Evolutionary conservation across 2,888 invertebrate genomes (phyloP).

Genomic region (Polia nebulosa): DNA sequence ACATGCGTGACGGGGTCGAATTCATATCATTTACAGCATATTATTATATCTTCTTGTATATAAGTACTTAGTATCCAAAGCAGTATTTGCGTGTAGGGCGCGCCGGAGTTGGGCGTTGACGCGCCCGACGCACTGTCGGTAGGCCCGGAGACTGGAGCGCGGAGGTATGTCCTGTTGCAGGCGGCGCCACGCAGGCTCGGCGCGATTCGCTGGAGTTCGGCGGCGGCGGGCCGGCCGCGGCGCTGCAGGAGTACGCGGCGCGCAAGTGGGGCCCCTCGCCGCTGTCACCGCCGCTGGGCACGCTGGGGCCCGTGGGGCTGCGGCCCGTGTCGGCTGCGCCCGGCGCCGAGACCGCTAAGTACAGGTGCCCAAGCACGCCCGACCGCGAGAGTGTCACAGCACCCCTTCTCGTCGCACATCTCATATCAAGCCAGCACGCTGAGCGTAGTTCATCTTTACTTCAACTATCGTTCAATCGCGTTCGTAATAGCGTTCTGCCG

Average conservation of each 20-base stretch:
- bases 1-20: slow-evolving; percentile 1
- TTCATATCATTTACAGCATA: slow-evolving; percentile 15
- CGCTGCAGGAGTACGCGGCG: slow-evolving; percentile 88
- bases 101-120: slow-evolving; percentile 55
- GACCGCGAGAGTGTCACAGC: slow-evolving; percentile 8
- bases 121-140: slow-evolving; percentile 49
- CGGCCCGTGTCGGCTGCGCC: slow-evolving; percentile 93
- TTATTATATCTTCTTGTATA: slow-evolving; percentile 23
- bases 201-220: slow-evolving; percentile 92
- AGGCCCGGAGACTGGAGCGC: slow-evolving; percentile 75
- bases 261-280: slow-evolving; percentile 91
- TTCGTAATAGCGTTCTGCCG: not conserved
- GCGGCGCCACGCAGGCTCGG: slow-evolving; percentile 86
- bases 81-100: slow-evolving; percentile 58
- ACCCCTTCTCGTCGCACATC: slow-evolving; percentile 17
- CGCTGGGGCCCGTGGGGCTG: slow-evolving; percentile 93
- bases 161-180: slow-evolving; percentile 82
- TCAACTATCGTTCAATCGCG: too few relatives aligned
- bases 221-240: slow-evolving; percentile 82
- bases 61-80: slow-evolving; percentile 18
- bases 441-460: slow-evolving; percentile 3
- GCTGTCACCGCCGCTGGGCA: slow-evolving; percentile 94
- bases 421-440: slow-evolving; percentile 12
- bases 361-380: slow-evolving; percentile 87
- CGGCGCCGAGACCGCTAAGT: slow-evolving; percentile 96